Percentiles rank a stretch among this genome's conserved stretches.
These are phyloP conservation scores for Drosophila fuyamai DNA, from an alignment of 1,140 invertebrate genomes.

Conservation along the genomic window DNA sequence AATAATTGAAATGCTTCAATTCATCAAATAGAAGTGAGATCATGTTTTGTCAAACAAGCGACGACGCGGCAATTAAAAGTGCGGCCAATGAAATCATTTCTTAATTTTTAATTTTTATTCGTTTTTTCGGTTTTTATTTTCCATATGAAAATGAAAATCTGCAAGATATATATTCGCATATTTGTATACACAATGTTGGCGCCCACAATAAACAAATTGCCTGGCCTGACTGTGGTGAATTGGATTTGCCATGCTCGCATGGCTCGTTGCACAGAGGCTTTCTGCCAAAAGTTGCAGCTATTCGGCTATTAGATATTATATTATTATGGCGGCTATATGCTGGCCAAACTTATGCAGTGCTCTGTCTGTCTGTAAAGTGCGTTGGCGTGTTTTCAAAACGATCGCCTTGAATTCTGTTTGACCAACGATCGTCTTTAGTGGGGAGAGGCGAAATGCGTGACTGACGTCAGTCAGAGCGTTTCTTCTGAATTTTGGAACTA, in stretches of 20 bases:
- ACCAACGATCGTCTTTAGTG: constrained; percentile 29
- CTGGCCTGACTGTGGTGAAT: constrained; percentile 72
- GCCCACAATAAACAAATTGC: constrained; percentile 80
- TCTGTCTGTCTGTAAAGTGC: constrained; percentile 32
- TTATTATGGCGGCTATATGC: constrained; percentile 23
- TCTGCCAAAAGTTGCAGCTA: constrained; percentile 64
- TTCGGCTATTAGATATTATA: constrained; percentile 39
- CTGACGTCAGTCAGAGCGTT: constrained; percentile 66
- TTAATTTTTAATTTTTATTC: constrained; percentile 14
- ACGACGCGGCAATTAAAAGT: constrained; percentile 63
- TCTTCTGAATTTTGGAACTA: constrained; percentile 53
- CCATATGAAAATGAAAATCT: constrained; percentile 17
- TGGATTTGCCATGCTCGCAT: constrained; percentile 56
- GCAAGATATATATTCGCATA: constrained; percentile 24
- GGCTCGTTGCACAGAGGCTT: constrained; percentile 54
- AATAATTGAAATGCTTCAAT: constrained; percentile 30
- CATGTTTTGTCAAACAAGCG: constrained; percentile 66
- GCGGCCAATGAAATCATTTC: constrained; percentile 73
- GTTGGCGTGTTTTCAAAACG: constrained; percentile 76
- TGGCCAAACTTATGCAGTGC: constrained; percentile 26
- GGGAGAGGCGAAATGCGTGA: constrained; percentile 28
- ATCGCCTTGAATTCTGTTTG: constrained; percentile 68
- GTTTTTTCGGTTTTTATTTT: constrained; percentile 1
- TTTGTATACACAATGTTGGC: constrained; percentile 57
- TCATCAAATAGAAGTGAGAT: constrained; percentile 59